These are phyloP conservation scores for Micronisus gabar DNA, from an alignment of 2,113 vertebrate species.

Conservation along the genomic window DNA sequence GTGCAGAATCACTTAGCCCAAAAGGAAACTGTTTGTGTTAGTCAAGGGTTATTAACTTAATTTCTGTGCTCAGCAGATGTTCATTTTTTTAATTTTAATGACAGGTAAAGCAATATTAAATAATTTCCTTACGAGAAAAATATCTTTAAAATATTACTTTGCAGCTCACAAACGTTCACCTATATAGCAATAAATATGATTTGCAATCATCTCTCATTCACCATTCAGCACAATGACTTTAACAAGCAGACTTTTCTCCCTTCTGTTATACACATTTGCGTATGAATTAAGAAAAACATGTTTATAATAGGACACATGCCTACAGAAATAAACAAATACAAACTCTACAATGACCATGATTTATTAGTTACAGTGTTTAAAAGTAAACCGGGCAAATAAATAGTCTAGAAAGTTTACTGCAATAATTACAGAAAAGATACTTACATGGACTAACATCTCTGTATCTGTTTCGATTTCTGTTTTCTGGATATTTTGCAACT, in stretches of 20 bases:
- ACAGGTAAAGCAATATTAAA: neutral
- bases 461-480: conserved; percentile 96
- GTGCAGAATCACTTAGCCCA: neutral
- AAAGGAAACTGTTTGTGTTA: neutral
- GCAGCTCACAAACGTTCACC: neutral
- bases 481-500: conserved; percentile 92
- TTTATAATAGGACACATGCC: neutral
- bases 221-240: neutral
- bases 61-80: neutral
- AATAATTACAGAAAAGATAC: conserved; percentile 60
- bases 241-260: neutral
- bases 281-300: neutral
- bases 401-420: neutral
- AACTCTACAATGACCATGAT: neutral
- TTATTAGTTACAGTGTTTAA: neutral
- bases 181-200: neutral
- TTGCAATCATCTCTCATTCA: neutral
- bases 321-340: neutral
- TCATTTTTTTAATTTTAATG: neutral
- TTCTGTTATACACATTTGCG: neutral
- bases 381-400: neutral
- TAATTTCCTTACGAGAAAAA: neutral
- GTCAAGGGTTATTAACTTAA: neutral
- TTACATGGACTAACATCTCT: conserved; percentile 99
- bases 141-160: neutral